These are phyloP conservation scores for Phoxinus dragarum DNA, from an alignment of 2,797 vertebrate genomes.

Conservation along the genomic window DNA sequence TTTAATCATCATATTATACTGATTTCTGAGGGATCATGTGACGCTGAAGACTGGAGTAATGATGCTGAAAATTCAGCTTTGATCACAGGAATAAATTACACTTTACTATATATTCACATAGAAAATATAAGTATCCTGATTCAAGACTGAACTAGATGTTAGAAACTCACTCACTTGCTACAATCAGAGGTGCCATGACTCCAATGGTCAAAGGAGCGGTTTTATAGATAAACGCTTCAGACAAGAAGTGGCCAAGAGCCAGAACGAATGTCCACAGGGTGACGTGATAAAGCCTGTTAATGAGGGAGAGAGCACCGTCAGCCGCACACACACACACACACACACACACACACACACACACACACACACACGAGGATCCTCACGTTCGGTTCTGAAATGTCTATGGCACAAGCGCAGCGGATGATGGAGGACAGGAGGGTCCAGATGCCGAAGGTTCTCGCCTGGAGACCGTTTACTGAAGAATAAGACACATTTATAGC, in stretches of 20 bases:
- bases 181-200: conserved; percentile 93
- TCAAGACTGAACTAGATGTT: not conserved
- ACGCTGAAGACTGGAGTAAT: no score
- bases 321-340: not conserved
- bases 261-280: conserved; percentile 95
- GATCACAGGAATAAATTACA: no score
- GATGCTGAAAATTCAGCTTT: no score
- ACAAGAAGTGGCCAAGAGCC: conserved; percentile 92
- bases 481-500: not conserved
- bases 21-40: no score
- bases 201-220: conserved; percentile 92
- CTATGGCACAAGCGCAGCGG: conserved; percentile 92
- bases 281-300: conserved; percentile 89
- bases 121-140: not conserved
- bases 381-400: conserved; percentile 95
- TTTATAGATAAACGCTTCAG: conserved; percentile 90
- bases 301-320: not conserved
- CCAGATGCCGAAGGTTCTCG: conserved; percentile 96
- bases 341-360: not conserved
- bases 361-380: conserved; percentile 38
- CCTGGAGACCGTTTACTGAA: conserved; percentile 94
- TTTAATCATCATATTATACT: not conserved
- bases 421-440: conserved; percentile 92
- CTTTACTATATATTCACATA: no score
- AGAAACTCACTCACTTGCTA: conserved; percentile 87